Evolutionary conservation across 2,888 invertebrate species (phyloP).

Genomic region (Drosophila longiperda): DNA sequence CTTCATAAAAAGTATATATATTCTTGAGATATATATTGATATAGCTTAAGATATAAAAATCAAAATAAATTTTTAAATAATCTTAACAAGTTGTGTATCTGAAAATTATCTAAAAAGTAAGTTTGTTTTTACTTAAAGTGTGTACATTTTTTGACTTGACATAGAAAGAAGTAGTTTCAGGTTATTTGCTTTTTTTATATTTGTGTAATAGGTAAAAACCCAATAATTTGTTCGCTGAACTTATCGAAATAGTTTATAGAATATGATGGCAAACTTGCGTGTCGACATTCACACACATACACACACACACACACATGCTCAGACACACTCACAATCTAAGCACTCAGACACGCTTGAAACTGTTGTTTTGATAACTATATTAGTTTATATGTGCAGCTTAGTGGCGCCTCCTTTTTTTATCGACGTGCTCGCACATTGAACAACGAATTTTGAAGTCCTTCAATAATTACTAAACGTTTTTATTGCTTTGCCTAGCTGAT

Average conservation of each 20-base stretch:
- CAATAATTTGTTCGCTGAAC: conserved; percentile 72
- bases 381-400: conserved; percentile 41
- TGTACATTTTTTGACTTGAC: not conserved
- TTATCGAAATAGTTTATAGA: conserved; percentile 75
- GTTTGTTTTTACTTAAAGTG: not conserved
- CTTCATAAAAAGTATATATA: not conserved
- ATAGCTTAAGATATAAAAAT: not conserved
- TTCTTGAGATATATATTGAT: too few species aligned
- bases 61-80: not conserved
- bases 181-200: conserved; percentile 33
- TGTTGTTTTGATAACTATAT: conserved; percentile 68
- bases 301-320: conserved; percentile 3
- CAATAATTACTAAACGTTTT: conserved; percentile 76
- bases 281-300: conserved; percentile 38
- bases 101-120: not conserved
- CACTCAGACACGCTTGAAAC: conserved; percentile 46
- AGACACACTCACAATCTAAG: not conserved
- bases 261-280: conserved; percentile 72
- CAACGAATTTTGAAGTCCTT: conserved; percentile 27
- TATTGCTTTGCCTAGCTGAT: conserved; percentile 70
- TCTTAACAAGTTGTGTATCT: not conserved
- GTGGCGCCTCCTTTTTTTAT: conserved; percentile 43
- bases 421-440: conserved; percentile 52
- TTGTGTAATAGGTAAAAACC: conserved; percentile 56
- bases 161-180: not conserved